Evolutionary conservation across 1,140 invertebrate genomes (phyloP).

Genomic region (Drosophila murphyi): DNA sequence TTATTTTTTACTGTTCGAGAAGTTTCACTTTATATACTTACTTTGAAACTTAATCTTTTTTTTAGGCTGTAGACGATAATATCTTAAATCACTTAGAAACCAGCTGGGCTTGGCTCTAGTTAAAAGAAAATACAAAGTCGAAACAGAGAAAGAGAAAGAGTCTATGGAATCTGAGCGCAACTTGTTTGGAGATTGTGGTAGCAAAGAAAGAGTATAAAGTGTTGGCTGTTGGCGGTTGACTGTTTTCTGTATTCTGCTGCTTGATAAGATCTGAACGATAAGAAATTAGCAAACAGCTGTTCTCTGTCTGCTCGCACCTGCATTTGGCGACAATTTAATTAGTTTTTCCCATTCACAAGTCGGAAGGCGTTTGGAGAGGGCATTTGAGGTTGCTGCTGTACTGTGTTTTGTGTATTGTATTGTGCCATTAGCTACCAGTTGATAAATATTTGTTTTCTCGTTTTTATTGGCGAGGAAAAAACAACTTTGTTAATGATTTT

Average conservation of each 20-base stretch:
- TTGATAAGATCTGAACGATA: constrained; percentile 76
- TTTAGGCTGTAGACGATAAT: neutral
- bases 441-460: constrained; percentile 60
- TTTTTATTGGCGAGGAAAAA: constrained; percentile 69
- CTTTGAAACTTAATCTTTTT: too few species aligned
- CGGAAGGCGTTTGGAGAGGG: constrained; percentile 42
- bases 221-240: neutral
- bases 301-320: constrained; percentile 23
- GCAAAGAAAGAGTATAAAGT: constrained; percentile 5
- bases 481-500: constrained; percentile 64
- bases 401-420: neutral
- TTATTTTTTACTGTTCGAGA: too few species aligned
- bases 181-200: constrained; percentile 33
- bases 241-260: too few species aligned
- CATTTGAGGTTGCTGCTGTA: constrained; percentile 29
- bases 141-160: neutral
- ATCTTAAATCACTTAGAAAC: neutral
- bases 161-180: constrained; percentile 16
- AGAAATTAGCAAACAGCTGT: constrained; percentile 62
- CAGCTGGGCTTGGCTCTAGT: neutral
- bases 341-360: constrained; percentile 32
- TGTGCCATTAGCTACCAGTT: constrained; percentile 52
- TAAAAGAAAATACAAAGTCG: neutral
- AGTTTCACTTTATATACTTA: too few species aligned
- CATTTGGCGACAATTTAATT: constrained; percentile 61